Evolutionary conservation across 2,888 invertebrate genomes (phyloP), one percentile per base, ranked within the genome.

Genomic region (Ornithoptera priamus): DNA sequence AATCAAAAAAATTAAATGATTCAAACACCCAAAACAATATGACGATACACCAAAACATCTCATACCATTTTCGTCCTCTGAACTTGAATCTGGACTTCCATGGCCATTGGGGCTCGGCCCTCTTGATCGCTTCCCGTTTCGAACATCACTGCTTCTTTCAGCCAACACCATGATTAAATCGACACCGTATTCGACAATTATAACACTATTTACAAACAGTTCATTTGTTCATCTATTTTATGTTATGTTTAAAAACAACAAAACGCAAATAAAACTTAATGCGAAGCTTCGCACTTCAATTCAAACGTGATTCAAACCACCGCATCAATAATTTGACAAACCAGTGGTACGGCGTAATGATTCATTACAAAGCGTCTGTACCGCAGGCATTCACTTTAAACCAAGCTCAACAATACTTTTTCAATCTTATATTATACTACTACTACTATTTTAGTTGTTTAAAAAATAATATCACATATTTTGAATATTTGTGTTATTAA

Each of bases 41-140:
- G 57, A 58, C 12, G 4, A 53, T 5, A 66, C 22, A 62, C 39
- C 50, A 7, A 46, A 66, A 62, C 56, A 24, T 39, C 46, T 24
- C 75, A 73, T 93, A 96, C 96, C 96, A 92, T 96, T 96, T 89
- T 97, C 97, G 83, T 97, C 97, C 82, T 97, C 97, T 77, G 96
- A 97, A 84, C 96, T 96, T 73, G 96, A 95, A 84, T 97, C 97
- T 75, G 96, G 95, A 84, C 95, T 95, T 82, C 94, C 95, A 85
- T 93, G 94, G 91, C 96, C 96, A 94, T 97, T 97, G 78, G 98
- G 98, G 94, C 97, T 97, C 85, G 97, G 97, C 86, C 97, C 97
- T 87, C 97, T 94, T 80, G 97, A 97, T 90, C 97, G 95, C 83
- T 97, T 95, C 76, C 97, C 97, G 92, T 97, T 97, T 84, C 97